Conservation (phyloP, 2,797 vertebrate genomes). For the Etheostoma perlongum region DNA sequence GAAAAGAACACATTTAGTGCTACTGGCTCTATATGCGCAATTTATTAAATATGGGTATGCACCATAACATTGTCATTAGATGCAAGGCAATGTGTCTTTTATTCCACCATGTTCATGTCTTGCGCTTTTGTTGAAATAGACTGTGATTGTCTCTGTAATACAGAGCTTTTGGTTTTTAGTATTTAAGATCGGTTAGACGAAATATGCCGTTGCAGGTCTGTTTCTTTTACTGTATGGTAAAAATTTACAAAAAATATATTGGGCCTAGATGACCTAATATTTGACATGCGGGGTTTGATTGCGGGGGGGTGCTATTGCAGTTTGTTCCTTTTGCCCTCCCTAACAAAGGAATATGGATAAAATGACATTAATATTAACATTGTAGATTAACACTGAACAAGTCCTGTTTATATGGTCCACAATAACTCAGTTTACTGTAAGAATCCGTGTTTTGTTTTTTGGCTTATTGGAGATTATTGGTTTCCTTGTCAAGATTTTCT, state of each 20-base stretch:
- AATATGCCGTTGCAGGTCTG: conserved; percentile 2
- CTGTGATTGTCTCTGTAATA: conserved; percentile 10
- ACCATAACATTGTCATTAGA: not conserved
- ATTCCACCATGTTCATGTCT: conserved; percentile 19
- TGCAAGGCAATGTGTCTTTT: not conserved
- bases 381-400: not conserved
- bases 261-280: not conserved
- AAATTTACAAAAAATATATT: not conserved
- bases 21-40: not conserved
- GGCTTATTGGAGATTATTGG: not conserved
- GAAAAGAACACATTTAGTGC: not conserved
- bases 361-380: not conserved
- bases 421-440: not conserved
- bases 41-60: conserved; percentile 3
- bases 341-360: not conserved
- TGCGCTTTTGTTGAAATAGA: conserved; percentile 23
- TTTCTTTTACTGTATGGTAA: not conserved
- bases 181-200: not conserved
- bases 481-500: conserved; percentile 12
- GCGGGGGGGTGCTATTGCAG: not conserved
- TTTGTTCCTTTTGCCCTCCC: conserved; percentile 7
- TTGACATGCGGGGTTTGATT: too few relatives aligned
- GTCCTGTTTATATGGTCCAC: not conserved
- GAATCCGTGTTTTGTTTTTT: not conserved
- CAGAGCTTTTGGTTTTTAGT: conserved; percentile 3